A percentile compares a stretch with the other conserved stretches of the same genome.
Conservation (phyloP, 2,888 invertebrate genomes). For the Amiota minor region DNA sequence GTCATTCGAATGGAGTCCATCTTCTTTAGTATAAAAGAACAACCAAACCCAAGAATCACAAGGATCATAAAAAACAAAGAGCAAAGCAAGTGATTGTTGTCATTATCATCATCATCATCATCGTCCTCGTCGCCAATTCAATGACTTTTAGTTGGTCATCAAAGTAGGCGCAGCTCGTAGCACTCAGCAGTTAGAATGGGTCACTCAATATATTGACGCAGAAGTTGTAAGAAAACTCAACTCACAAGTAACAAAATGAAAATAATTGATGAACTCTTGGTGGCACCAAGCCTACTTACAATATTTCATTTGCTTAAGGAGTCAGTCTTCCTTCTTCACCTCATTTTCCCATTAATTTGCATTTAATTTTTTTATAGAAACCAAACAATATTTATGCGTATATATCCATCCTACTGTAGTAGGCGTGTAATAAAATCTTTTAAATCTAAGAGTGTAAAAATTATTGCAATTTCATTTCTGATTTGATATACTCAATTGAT, state of each 20-base stretch:
- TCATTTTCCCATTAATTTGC: background rate
- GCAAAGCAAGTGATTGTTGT: background rate
- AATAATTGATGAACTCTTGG: conserved; percentile 59
- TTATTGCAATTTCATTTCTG: too few species aligned
- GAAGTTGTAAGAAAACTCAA: too few species aligned
- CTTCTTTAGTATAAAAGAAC: background rate
- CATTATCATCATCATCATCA: too few species aligned
- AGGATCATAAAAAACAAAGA: background rate
- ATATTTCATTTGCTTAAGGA: conserved; percentile 4
- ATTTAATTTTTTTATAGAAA: conserved; percentile 18
- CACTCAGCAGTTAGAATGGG: too few species aligned
- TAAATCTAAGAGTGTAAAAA: too few species aligned
- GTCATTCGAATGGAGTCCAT: too few species aligned
- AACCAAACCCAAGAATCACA: background rate
- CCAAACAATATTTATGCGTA: conserved; percentile 14
- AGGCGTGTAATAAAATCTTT: background rate
- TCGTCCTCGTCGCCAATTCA: too few species aligned
- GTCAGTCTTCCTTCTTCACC: background rate
- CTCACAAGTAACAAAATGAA: too few species aligned
- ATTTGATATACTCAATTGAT: too few species aligned
- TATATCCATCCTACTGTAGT: background rate
- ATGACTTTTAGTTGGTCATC: too few species aligned
- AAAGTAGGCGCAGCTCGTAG: too few species aligned
- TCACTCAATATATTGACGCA: too few species aligned
- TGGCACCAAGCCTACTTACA: conserved; percentile 56